Evolutionary conservation across 2,888 invertebrate genomes (phyloP), one percentile per base, ranked within the genome.

Genomic region (Sphaeridia pumilis): DNA sequence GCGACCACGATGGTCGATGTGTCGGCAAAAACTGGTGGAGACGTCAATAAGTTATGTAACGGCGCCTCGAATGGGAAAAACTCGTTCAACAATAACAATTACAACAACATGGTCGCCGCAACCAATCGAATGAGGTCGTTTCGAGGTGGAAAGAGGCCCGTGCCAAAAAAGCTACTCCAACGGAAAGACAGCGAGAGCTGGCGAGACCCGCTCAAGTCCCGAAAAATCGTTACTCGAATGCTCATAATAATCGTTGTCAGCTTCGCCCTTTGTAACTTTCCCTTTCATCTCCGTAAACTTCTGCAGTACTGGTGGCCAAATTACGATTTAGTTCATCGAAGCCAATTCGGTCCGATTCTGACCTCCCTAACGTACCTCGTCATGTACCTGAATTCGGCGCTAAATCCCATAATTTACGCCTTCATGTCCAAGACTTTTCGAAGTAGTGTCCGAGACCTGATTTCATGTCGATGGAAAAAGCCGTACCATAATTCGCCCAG

Each of bases 391-490:
- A 90, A 92, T 74, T 88, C 88, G 20, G 90, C 84, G 44, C 78
- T 92, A 58, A 92, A 93, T 72, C 92, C 92, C 0, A 73, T 92
- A 46, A 76, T 93, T 5, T 93, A 93, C 71, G 90, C 90, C 3
- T 87, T 92, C 69, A 74, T 92, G 48, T 81, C 81, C 3, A 80
- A 83, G 58, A 84, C 86, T 67, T 88, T 88, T 70, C 77, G 87
- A 52, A 82, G 83, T 67, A 87, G 87, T 22, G 87, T 89, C 81
- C 76, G 80, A 57, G 89, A 90, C 69, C 75, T 88, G 25, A 70
- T 89, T 34, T 75, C 80, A 56, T 86, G 84, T 44, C 55, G 52
- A 47, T 54, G 58, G 52, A 55, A 57, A 31, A 53, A 59, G 34
- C 58, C 64, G 2, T 52, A 45, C 20, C 36, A 51, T 2, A 12